A percentile compares a stretch with the other conserved stretches of the same genome.
Evolutionary conservation across 1,140 invertebrate genomes (phyloP).

Genomic region (Bombus superbus): DNA sequence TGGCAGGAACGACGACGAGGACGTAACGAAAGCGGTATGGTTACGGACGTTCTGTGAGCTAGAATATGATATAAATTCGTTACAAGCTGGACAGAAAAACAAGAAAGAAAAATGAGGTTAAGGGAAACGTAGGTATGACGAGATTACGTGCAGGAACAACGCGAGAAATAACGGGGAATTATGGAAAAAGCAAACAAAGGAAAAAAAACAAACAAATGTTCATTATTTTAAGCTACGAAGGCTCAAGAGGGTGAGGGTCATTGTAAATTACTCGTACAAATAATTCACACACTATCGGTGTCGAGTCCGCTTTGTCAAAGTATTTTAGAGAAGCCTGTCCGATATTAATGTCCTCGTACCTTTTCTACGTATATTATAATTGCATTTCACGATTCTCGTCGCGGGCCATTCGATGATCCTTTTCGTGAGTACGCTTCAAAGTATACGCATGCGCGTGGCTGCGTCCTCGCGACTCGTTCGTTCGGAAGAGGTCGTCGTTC

Average conservation of each 20-base stretch:
- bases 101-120: background rate
- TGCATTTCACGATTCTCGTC: slow-evolving; percentile 65
- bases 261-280: slow-evolving; percentile 75
- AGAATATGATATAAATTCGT: background rate
- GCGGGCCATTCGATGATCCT: slow-evolving; percentile 60
- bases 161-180: background rate
- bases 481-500: slow-evolving; percentile 55
- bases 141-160: background rate
- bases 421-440: slow-evolving; percentile 47
- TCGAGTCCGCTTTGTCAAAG: slow-evolving; percentile 72
- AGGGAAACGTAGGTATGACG: background rate
- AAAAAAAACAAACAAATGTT: slow-evolving; percentile 58
- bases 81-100: background rate
- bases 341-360: slow-evolving; percentile 65
- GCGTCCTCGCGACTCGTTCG: slow-evolving; percentile 54
- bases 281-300: slow-evolving; percentile 68
- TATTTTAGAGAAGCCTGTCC: slow-evolving; percentile 68
- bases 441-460: slow-evolving; percentile 26
- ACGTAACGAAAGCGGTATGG: background rate
- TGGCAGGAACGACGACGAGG: slow-evolving; percentile 18
- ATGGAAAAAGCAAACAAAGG: background rate
- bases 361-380: slow-evolving; percentile 69
- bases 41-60: slow-evolving; percentile 17
- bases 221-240: slow-evolving; percentile 72
- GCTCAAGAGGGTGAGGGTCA: slow-evolving; percentile 66